Evolutionary conservation across 2,113 vertebrate species (phyloP).

Genomic region (Carassius auratus): DNA sequence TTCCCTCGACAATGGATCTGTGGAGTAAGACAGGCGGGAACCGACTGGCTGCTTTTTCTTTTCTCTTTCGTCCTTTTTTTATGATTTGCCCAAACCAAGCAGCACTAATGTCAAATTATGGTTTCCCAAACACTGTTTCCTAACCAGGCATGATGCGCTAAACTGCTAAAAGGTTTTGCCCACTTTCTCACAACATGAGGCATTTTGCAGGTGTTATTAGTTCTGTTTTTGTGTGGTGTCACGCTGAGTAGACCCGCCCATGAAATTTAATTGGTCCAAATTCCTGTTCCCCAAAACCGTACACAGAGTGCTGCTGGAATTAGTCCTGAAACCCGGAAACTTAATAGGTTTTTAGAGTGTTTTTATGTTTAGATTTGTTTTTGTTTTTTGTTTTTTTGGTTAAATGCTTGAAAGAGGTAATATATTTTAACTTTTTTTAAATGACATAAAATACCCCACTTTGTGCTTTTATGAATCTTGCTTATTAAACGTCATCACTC

Average conservation of each 20-base stretch:
- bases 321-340: neutral
- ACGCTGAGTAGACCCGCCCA: neutral
- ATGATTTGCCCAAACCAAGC: neutral
- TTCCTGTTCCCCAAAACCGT: neutral
- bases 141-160: neutral
- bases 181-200: neutral
- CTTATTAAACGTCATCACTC: neutral
- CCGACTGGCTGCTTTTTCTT: neutral
- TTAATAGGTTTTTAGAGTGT: neutral
- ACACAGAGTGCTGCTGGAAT: neutral
- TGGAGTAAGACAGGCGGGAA: constrained; percentile 14
- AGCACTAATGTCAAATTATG: neutral
- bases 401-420: neutral
- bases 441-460: neutral
- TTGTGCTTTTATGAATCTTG: neutral
- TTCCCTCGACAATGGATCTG: constrained; percentile 3
- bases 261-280: neutral
- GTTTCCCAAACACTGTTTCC: neutral
- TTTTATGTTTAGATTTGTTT: too few relatives aligned
- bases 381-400: neutral
- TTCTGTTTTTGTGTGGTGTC: neutral
- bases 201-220: neutral
- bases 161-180: neutral
- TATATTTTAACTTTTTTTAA: neutral
- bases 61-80: neutral